Evolutionary conservation across 2,888 invertebrate species (phyloP), one percentile per base, ranked within the genome.

Genomic region (Caenorhabditis sp.): DNA sequence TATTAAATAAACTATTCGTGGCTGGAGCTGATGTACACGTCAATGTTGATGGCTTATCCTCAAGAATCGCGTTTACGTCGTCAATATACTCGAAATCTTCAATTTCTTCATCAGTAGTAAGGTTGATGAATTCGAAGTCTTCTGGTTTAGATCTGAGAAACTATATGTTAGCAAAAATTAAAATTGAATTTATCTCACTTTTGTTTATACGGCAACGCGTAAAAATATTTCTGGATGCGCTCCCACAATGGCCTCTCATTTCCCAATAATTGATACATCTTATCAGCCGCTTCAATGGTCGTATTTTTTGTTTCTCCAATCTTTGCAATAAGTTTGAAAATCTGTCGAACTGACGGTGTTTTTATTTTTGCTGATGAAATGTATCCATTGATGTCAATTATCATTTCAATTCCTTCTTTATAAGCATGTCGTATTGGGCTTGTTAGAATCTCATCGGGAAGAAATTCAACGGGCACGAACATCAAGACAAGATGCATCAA

Each of bases 231-330:
- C 52, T 74, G 61, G 17, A 74, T 8, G 23, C 52, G 31, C 0
- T 61, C 58, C 74, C 74, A 74, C 1, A 74, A 49, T 43, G 74
- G 74, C 1, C 70, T n/a, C 21, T 74, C 74, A 20, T 70, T 60
- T 36, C 67, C 74, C 10, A 74, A 56, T 8, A 70, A 20, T 12
- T 58, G 43, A 38, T 61, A 50, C 27, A 74, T 62, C 7, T 38
- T 50, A 8, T 27, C 53, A 0, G 64, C 54, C 25, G 74, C 70
- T 49, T 70, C 64, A 0, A 43, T 23, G 12, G 59, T 21, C n/a
- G 57, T 21, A 1, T 43, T 49, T n/a, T 63, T 25, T 7, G 52
- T 60, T 3, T 20, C 38, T 25, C 25, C 59, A 23, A 43, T 5
- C 49, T 59, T 59, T 3, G 23, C 1, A n/a, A 61, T 52, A 1